Evolutionary conservation across 2,797 vertebrate genomes (phyloP).

Genomic region (Sebastes variabilis): DNA sequence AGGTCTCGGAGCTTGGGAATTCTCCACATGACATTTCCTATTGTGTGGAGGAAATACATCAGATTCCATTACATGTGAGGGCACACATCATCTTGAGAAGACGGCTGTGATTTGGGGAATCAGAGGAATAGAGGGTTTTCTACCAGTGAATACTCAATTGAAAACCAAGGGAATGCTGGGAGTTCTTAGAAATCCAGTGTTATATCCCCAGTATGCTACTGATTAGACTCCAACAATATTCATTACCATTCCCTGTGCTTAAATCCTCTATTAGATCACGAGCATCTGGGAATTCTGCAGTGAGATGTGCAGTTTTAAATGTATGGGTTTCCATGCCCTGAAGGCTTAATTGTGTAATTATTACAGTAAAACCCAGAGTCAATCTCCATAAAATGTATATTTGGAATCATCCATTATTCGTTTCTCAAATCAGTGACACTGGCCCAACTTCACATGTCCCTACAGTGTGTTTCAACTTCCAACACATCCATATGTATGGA

Average conservation of each 20-base stretch:
- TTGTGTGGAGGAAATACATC: constrained; percentile 46
- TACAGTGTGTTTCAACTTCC: background rate
- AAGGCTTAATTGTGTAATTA: background rate
- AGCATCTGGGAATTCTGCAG: background rate
- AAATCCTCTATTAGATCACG: constrained; percentile 1
- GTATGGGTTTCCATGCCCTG: background rate
- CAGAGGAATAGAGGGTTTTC: constrained; percentile 1
- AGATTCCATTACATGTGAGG: constrained; percentile 48
- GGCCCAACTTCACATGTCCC: background rate
- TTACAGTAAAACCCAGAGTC: background rate
- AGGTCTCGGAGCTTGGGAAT: constrained; percentile 52
- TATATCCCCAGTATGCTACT: background rate
- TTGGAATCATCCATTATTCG: background rate
- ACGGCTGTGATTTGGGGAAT: constrained; percentile 14
- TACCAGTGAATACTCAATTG: background rate
- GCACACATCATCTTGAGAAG: constrained; percentile 18
- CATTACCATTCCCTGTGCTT: constrained; percentile 7
- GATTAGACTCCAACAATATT: background rate
- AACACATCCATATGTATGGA: constrained; percentile 35
- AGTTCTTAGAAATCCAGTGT: background rate
- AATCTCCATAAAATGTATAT: constrained; percentile 13
- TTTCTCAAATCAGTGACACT: background rate
- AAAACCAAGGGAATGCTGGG: background rate
- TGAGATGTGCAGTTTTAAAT: background rate
- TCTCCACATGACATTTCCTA: constrained; percentile 39